Evolutionary conservation across 2,888 invertebrate genomes (phyloP), one percentile per base, ranked within the genome.

Genomic region (Trichopria drosophilae): DNA sequence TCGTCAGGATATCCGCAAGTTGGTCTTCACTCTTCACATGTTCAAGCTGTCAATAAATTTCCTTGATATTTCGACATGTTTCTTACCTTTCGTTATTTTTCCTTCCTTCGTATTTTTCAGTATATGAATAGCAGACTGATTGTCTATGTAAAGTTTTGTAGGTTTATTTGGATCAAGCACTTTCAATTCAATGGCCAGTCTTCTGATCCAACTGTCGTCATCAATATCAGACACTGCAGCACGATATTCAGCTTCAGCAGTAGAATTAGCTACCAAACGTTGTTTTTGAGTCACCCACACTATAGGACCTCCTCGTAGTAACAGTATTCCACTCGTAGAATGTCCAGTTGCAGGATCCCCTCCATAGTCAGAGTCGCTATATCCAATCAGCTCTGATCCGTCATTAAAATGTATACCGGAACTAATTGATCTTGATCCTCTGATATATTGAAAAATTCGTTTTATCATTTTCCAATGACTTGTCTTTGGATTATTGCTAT

Each of bases 171-270:
- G 6, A n/a, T 58, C 51, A 19, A 53, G 13, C 13, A 62, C 36
- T 35, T 48, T 24, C 6, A 67, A 36, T 57, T 66, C 64, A 3
- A 19, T 51, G 28, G 50, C 58, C 18, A 65, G 34, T 18, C 64
- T 51, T 39, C 59, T 46, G n/a, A 65, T 57, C 65, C 67, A 67
- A 39, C 65, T 63, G 10, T 66, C 55, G 13, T 67, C 67, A 39
- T 68, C 59, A 39, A 66, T 67, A 5, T 56, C 40, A 5, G 58
- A 59, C 9, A 61, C 62, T 13, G 64, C 64, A 3, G 66, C 65
- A 43, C 68, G 55, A 57, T 67, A 69, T 43, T 67, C 63, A 9
- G 64, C 65, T 52, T 67, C 63, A n/a, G 65, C 64, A 28, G 65
- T 60, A 12, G 66, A 65, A 19, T n/a, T n/a, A n/a, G n/a, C n/a